Evolutionary conservation across 2,797 vertebrate species (phyloP), one percentile per base, ranked within the genome.

Genomic region (Clamator glandarius): DNA sequence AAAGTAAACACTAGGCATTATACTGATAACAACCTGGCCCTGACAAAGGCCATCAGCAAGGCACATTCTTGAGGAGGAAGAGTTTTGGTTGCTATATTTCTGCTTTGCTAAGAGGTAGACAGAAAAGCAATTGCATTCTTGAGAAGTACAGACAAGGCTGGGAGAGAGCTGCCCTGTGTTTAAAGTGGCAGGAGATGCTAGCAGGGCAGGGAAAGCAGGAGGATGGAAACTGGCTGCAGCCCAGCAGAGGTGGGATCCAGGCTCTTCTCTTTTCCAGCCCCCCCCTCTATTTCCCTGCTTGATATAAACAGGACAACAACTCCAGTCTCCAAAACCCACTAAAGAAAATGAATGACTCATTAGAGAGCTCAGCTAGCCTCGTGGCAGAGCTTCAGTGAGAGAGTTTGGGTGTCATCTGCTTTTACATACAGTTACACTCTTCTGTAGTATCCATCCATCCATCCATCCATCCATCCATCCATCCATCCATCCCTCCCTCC

Each of bases 41-140:
- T 93, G 94, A 97, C 95, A 95, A 90, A 95, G 92, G 92, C 92
- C 87, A 94, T 41, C 93, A 89, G 90, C 94, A 93, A 96, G 89
- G 91, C 84, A 84, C 89, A 90, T 96, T 97, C 93, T 96, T 95
- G 92, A 93, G 93, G 92, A 95, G 82, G 90, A 94, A 93, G 81
- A 87, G 84, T 67, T 95, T 67, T 41, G 63, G 84, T 86, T 87
- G 89, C 89, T 76, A 7, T 5, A 42, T 85, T 96, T 95, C 68
- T 89, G 94, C 82, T 93, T 90, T 52, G 83, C 82, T 77, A n/a
- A 89, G 46, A 54, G 79, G 70, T n/a, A 50, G 75, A 72, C 41
- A 87, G 72, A 5, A n/a, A 75, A 81, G 78, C 75, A 84, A 78
- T 63, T 8, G 25, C 67, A 92, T 89, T 84, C 73, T 91, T 92